Base-by-base conservation (phyloP, 1,140 invertebrate species). In the Drosophila burlai region DNA sequence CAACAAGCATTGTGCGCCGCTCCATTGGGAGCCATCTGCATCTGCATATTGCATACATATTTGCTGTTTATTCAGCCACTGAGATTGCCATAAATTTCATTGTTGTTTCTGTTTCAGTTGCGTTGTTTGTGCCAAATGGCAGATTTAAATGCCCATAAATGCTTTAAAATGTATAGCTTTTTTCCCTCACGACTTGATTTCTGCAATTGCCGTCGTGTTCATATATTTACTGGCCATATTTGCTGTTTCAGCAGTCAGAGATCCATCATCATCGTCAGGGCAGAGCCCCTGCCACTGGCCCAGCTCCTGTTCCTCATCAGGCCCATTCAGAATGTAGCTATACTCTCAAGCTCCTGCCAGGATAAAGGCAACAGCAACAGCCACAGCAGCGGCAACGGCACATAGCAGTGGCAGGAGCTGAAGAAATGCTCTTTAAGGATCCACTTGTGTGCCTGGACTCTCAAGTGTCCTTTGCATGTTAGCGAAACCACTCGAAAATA, bases 401-500 rank as follows among this genome's bases (percentile, higher is more conserved):
- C n/a, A 55, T 55, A 55, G 54, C 54, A 55, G 54, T 7, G 54
- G 34, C 68, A 59, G 62, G 43, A 72, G 40, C 78, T 75, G 79
- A 87, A 87, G 85, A 89, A 90, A 90, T 90, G 85, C 85, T 90
- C 85, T 90, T 90, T 85, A 90, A 90, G 85, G 85, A 90, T 90
- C 85, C 85, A 90, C 85, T 90, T 90, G 85, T 90, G 85, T 90
- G 83, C 83, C 79, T 81, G 84, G 85, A 81, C 85, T 85, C 79
- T 90, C 81, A 82, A 90, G 85, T 90, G 85, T 90, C 85, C 85
- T 90, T 90, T 90, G 85, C 85, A 90, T 90, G 85, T 90, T 90
- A 90, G 85, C 85, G 85, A 90, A 90, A 90, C 85, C 85, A 90
- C 85, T 90, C 85, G 85, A 91, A 90, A 90, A 90, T 90, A 90